A percentile compares a stretch with the other conserved stretches of the same genome.
phyloP scores from a whole-genome alignment of 1,140 invertebrate genomes.

The Lamellibrachia luymesi region DNA sequence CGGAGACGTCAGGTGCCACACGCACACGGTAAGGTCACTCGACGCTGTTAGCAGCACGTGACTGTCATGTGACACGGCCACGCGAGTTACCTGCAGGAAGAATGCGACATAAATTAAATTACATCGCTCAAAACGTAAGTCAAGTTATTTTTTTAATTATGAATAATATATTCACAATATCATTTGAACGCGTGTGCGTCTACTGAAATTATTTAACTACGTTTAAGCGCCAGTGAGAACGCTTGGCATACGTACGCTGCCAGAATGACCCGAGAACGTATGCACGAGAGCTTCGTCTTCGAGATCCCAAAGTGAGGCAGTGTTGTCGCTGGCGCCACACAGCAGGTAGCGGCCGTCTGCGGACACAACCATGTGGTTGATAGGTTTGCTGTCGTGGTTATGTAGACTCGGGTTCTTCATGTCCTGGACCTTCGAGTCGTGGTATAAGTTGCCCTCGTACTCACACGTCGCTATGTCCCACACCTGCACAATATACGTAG shows the following conservation, averaged over 20 bases:
- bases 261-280: background rate
- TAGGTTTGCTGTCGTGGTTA: constrained; percentile 2
- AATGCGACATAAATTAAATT: background rate
- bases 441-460: constrained; percentile 17
- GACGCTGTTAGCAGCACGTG: background rate
- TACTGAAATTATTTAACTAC: too few species aligned
- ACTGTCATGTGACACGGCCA: background rate
- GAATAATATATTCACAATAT: too few species aligned
- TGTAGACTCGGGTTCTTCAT: constrained; percentile 11
- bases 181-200: too few species aligned
- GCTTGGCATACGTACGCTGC: background rate
- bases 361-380: constrained; percentile 13
- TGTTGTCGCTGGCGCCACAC: constrained; percentile 14
- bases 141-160: too few species aligned
- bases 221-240: background rate
- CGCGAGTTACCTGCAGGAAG: background rate
- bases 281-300: constrained; percentile 12
- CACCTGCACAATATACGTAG: background rate
- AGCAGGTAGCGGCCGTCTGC: constrained; percentile 11
- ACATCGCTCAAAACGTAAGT: background rate
- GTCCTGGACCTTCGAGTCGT: constrained; percentile 10
- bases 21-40: background rate
- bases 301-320: constrained; percentile 15
- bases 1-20: background rate
- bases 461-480: constrained; percentile 14